phyloP scores from a whole-genome alignment of 2,797 vertebrate genomes.

The Ispidina lecontei region DNA sequence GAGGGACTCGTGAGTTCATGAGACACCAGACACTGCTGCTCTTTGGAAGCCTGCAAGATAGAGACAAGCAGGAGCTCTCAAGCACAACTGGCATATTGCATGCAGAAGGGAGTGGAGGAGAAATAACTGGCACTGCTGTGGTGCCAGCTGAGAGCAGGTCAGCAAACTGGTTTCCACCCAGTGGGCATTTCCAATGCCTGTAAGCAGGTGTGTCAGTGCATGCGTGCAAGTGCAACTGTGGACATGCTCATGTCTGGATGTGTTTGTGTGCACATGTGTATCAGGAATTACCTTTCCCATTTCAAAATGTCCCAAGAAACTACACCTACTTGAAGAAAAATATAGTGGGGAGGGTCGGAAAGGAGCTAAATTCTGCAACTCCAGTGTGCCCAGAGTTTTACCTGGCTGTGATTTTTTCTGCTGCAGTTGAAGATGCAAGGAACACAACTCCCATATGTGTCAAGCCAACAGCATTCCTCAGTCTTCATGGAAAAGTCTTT shows the following conservation, averaged over 20 bases:
- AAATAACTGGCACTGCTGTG: not conserved
- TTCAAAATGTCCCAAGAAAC: not conserved
- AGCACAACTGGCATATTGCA: not conserved
- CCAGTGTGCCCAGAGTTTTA: not conserved
- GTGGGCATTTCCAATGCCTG: not conserved
- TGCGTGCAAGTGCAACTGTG: accelerated
- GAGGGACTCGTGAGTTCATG: not conserved
- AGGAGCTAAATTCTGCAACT: not conserved
- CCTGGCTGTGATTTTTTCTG: not conserved
- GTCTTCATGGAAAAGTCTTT: not conserved
- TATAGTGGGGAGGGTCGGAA: not conserved
- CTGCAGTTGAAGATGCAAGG: not conserved
- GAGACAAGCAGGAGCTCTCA: not conserved
- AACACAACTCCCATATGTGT: not conserved
- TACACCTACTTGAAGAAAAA: not conserved
- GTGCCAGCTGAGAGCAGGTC: not conserved
- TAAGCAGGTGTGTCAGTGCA: not conserved
- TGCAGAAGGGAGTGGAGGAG: not conserved
- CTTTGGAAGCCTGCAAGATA: not conserved
- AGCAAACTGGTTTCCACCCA: not conserved
- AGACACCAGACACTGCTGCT: not conserved
- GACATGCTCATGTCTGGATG: not conserved
- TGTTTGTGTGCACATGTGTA: not conserved
- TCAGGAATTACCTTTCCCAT: not conserved
- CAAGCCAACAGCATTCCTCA: not conserved